A percentile compares a stretch with the other conserved stretches of the same genome.
Conservation (phyloP, 2,797 vertebrate species). For the Champsocephalus gunnari region DNA sequence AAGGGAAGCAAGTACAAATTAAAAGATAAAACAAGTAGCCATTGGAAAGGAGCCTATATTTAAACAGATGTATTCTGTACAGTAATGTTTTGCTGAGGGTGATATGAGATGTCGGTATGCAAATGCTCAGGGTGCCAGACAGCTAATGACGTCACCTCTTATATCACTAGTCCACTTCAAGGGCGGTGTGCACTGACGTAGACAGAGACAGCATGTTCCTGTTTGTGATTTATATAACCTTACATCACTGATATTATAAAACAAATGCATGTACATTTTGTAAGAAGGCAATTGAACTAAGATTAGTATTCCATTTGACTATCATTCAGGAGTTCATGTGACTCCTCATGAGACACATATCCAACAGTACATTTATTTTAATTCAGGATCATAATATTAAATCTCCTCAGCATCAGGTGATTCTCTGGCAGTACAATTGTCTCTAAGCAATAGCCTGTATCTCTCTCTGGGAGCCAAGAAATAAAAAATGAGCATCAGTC, state of each 20-base stretch:
- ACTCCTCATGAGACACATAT: not conserved
- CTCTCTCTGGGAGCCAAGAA: not conserved
- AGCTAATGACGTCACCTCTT: not conserved
- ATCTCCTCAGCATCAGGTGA: not conserved
- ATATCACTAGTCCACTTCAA: conserved; percentile 7
- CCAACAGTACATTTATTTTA: not conserved
- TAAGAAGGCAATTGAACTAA: not conserved
- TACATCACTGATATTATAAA: not conserved
- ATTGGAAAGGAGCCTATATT: not conserved
- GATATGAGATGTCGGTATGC: not conserved
- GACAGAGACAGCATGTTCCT: not conserved
- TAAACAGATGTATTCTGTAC: not conserved
- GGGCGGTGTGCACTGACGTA: not conserved
- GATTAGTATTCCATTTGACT: not conserved
- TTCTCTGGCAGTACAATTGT: conserved; percentile 3
- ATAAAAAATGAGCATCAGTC: conserved; percentile 8
- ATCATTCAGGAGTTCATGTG: conserved; percentile 1
- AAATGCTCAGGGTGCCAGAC: conserved; percentile 19
- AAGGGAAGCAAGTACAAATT: no score
- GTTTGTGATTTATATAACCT: not conserved
- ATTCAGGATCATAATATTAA: conserved; percentile 1
- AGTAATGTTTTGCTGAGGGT: not conserved
- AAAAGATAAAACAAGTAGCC: not conserved
- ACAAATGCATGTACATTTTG: not conserved
- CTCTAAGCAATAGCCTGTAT: not conserved